A percentile compares a stretch with the other conserved stretches of the same genome.
phyloP scores from a whole-genome alignment of 35 echinoderm and acorn worm genomes.

The Ptychodera flava region DNA sequence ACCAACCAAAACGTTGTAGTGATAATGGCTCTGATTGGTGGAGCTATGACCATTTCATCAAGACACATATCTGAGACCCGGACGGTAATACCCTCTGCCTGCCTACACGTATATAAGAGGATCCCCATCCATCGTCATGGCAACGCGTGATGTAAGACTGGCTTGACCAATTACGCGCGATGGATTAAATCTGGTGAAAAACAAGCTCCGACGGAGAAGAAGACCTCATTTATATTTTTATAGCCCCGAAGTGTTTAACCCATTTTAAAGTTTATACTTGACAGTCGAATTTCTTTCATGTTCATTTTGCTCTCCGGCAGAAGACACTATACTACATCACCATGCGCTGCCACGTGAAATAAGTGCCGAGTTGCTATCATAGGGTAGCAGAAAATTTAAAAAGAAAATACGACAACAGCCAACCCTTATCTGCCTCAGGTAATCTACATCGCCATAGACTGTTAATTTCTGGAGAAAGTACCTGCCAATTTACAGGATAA shows the following conservation, averaged over 20 bases:
- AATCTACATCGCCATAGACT: too few relatives aligned
- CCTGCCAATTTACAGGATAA: too few relatives aligned
- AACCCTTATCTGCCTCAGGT: too few relatives aligned
- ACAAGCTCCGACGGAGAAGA: not conserved
- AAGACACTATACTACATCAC: not conserved
- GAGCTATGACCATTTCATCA: not conserved
- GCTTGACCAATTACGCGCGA: not conserved
- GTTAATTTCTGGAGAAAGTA: too few relatives aligned
- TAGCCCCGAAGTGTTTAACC: not conserved
- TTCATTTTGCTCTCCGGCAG: not conserved
- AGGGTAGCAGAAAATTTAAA: not conserved
- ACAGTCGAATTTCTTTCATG: not conserved
- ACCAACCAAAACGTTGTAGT: not conserved
- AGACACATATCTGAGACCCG: not conserved
- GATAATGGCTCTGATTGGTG: not conserved
- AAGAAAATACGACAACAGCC: too few relatives aligned
- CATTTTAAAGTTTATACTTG: not conserved
- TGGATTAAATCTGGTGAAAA: not conserved
- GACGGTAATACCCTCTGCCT: too few relatives aligned
- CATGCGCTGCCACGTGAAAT: not conserved
- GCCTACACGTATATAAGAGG: too few relatives aligned
- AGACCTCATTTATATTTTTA: not conserved
- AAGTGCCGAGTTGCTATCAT: not conserved
- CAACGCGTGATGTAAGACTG: not conserved
- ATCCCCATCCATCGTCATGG: not conserved